These are phyloP conservation scores for Coelopa frigida DNA, from an alignment of 1,140 invertebrate genomes.

Conservation along the genomic window DNA sequence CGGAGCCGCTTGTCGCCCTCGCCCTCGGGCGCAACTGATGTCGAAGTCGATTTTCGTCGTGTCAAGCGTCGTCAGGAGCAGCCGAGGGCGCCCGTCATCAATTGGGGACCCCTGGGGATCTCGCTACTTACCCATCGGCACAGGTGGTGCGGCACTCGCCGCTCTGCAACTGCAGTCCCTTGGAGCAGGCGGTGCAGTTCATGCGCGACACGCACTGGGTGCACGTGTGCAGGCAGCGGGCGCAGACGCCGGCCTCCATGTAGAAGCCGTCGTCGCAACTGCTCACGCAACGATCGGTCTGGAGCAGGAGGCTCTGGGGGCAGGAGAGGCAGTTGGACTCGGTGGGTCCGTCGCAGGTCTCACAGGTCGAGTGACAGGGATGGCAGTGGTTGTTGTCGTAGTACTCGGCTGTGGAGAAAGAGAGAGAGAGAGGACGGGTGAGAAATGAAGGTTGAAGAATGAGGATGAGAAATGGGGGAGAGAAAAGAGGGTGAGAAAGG, in stretches of 20 bases:
- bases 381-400: constrained; percentile 61
- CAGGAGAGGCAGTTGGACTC: constrained; percentile 64
- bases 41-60: too few species aligned
- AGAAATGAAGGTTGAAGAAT: constrained; percentile 8
- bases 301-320: constrained; percentile 55
- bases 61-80: too few species aligned
- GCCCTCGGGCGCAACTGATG: too few species aligned
- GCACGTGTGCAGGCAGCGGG: constrained; percentile 71
- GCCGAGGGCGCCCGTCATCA: too few species aligned
- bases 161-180: constrained; percentile 65
- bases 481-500: neutral
- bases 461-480: constrained; percentile 1
- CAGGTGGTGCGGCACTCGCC: constrained; percentile 70
- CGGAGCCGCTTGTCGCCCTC: too few species aligned
- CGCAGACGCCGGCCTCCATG: constrained; percentile 59
- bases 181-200: constrained; percentile 69
- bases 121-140: constrained; percentile 50
- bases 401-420: constrained; percentile 54
- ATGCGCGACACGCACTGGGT: constrained; percentile 64
- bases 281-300: constrained; percentile 61
- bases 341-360: constrained; percentile 61
- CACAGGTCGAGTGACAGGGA: constrained; percentile 62
- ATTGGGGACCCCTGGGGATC: too few species aligned
- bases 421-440: constrained; percentile 1
- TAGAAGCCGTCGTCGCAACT: constrained; percentile 67